A percentile compares a stretch with the other conserved stretches of the same genome.
Conservation (phyloP, 2,888 invertebrate species). For the Pachliopta kotzebuea region DNA sequence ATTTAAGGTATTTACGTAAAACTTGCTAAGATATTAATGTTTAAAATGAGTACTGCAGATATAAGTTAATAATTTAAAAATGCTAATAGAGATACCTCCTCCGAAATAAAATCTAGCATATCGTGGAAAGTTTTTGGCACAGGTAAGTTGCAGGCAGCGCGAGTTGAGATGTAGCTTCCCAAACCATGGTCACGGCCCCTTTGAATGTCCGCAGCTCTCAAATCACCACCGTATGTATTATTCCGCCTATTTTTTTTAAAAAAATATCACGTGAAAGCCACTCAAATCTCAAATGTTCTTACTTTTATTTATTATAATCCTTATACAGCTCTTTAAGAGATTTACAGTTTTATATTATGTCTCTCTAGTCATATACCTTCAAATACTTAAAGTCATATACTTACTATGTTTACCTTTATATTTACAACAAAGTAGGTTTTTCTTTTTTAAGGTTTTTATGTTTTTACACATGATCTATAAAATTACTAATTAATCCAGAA, state of each 20-base stretch:
- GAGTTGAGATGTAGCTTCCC: conserved; percentile 87
- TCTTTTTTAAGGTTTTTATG: no score
- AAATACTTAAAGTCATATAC: no score
- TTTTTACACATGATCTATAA: no score
- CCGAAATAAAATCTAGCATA: conserved; percentile 84
- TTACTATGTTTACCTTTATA: no score
- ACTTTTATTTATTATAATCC: background rate
- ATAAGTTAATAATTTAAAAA: background rate
- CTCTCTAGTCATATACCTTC: no score
- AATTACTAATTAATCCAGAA: no score
- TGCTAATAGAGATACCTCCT: conserved; percentile 63
- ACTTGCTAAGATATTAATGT: background rate
- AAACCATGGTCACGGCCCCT: conserved; percentile 93
- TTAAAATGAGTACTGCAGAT: background rate
- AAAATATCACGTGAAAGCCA: background rate
- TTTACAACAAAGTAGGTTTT: no score
- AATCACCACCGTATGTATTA: conserved; percentile 88
- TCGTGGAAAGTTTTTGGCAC: conserved; percentile 85
- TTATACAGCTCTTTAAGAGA: background rate
- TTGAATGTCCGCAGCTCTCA: conserved; percentile 91
- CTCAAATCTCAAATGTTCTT: background rate
- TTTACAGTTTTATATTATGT: no score
- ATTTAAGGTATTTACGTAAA: no score
- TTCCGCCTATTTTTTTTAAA: conserved; percentile 73
- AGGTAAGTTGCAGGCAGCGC: conserved; percentile 87